phyloP scores from a whole-genome alignment of 1,140 invertebrate species.

The Druon quercuslanigerum region DNA sequence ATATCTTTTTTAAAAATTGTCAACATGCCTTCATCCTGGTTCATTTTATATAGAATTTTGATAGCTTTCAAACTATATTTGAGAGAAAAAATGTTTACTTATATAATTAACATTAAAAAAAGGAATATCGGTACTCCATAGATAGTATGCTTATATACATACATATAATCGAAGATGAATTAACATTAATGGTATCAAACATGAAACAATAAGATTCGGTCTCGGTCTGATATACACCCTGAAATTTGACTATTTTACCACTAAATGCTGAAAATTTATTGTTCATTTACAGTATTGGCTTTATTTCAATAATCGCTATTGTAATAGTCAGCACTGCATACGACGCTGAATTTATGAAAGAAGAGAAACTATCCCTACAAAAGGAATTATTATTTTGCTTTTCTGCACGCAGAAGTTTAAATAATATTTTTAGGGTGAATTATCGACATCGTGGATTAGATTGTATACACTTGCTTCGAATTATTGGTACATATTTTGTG shows the following conservation, averaged over 20 bases:
- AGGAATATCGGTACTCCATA: no score
- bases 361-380: not conserved
- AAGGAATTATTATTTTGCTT: constrained; percentile 13
- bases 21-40: no score
- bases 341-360: not conserved
- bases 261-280: not conserved
- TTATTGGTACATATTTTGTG: not conserved
- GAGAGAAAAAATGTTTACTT: no score
- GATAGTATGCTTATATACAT: no score
- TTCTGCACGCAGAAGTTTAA: constrained; percentile 1
- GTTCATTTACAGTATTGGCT: not conserved
- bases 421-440: not conserved
- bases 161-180: no score
- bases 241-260: constrained; percentile 3
- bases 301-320: not conserved
- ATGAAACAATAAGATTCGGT: no score
- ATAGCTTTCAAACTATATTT: no score
- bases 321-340: constrained; percentile 16
- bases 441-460: not conserved
- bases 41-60: no score
- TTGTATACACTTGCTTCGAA: not conserved
- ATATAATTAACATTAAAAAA: no score
- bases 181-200: no score
- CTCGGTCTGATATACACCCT: not conserved
- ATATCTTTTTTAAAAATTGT: no score